Conservation (phyloP, 1,140 invertebrate genomes). For the Probaryconus sp. region DNA sequence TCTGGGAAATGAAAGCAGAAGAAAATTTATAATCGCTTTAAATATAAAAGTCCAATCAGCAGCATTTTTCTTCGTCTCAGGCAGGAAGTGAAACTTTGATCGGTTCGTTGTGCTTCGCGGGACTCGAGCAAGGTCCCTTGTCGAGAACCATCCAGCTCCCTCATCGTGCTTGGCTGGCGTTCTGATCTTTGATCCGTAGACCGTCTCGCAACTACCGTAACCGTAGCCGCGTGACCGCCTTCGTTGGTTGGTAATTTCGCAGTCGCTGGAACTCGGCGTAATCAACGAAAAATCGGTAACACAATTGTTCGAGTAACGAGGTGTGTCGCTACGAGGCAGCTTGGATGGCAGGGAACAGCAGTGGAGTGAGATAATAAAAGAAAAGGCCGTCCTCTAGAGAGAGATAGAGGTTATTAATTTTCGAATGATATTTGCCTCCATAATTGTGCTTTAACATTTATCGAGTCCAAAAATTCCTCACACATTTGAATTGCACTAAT, state of each 20-base stretch:
- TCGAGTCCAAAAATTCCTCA: slow-evolving; percentile 16
- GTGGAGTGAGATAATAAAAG: neutral
- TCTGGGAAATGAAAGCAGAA: slow-evolving; percentile 14
- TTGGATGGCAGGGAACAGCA: slow-evolving; percentile 16
- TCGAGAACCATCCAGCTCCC: slow-evolving; percentile 12
- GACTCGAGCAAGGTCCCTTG: slow-evolving; percentile 36
- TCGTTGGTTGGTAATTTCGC: slow-evolving; percentile 50
- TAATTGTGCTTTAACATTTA: slow-evolving; percentile 39
- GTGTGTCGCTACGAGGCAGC: slow-evolving; percentile 32
- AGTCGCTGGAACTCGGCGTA: slow-evolving; percentile 37
- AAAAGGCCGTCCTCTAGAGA: slow-evolving; percentile 23
- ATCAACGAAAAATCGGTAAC: slow-evolving; percentile 60
- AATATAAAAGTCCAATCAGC: no score
- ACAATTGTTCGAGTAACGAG: slow-evolving; percentile 56
- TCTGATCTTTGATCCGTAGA: slow-evolving; percentile 62
- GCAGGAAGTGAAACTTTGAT: no score
- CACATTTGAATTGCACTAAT: slow-evolving; percentile 11
- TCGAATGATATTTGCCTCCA: slow-evolving; percentile 22
- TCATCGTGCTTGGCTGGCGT: slow-evolving; percentile 47
- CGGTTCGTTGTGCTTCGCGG: slow-evolving; percentile 36
- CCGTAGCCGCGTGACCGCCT: slow-evolving; percentile 53
- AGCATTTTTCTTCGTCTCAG: no score
- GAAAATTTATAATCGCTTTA: no score
- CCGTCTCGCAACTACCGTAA: slow-evolving; percentile 55
- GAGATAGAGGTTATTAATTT: slow-evolving; percentile 30